These are phyloP conservation scores for Pomacea canaliculata DNA, from an alignment of 2,888 invertebrate genomes.

Conservation along the genomic window DNA sequence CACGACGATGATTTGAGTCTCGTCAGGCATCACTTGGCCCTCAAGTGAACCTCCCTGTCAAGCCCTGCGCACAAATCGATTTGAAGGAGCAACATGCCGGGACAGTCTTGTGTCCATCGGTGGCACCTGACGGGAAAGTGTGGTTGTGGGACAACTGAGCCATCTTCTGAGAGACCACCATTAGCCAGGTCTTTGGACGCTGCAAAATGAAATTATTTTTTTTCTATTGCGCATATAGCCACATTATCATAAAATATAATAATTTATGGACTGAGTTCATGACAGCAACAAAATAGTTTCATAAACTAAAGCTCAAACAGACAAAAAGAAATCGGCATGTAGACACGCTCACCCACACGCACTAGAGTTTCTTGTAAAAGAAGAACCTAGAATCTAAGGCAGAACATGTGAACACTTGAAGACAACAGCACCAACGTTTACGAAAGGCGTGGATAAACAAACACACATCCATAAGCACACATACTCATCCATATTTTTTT, in stretches of 20 bases:
- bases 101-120: too few species aligned
- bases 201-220: not conserved
- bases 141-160: not conserved
- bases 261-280: not conserved
- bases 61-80: not conserved
- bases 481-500: too few species aligned
- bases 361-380: too few species aligned
- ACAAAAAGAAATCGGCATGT: not conserved
- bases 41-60: not conserved
- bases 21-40: not conserved
- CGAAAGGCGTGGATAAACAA: too few species aligned
- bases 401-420: too few species aligned
- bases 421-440: too few species aligned
- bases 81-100: not conserved
- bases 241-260: not conserved
- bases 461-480: too few species aligned
- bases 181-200: not conserved
- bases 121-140: not conserved
- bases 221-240: not conserved
- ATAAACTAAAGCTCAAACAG: too few species aligned
- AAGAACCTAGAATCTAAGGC: too few species aligned
- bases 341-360: conserved; percentile 5
- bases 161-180: not conserved
- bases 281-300: not conserved
- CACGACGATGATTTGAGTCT: not conserved